Base-by-base conservation (phyloP, 2,888 invertebrate species). In the Platycheirus rosarum region DNA sequence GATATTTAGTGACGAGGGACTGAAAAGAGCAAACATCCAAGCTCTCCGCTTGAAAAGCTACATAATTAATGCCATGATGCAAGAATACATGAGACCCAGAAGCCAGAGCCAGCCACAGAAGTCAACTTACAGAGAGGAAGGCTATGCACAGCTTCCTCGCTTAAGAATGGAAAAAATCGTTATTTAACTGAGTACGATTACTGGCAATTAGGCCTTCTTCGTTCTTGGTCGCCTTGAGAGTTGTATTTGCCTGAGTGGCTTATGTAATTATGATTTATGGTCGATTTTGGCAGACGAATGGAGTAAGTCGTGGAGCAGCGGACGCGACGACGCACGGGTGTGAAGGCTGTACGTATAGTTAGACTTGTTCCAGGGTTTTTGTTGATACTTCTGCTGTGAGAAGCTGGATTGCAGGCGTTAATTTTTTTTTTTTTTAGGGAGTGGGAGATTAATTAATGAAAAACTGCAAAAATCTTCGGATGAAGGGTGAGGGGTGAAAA, bases 191-290 rank as follows among this genome's bases (percentile, higher is more conserved):
- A 65, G 69, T 74, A 69, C 69, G 74, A 79, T 79, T 79, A 79
- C 74, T 74, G 57, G 69, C 74, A 79, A 79, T 79, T 74, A 74
- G 48, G 55, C 32, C 2, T 3, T 49, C 51, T 44, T 53, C 29
- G 14, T 60, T 60, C 66, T 63, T 46, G 37, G 42, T 53, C 16
- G 65, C 48, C 66, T 66, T 51, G 57, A 51, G 32, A 20, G 14
- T 57, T 51, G 44, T 48, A 35, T 42, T 57, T 55, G 69, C 63
- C 26, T 42, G 65, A 40, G 23, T 62, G 55, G 44, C 35, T 68
- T 26, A 44, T 49, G 63, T 79, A 74, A 79, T 79, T 74, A 79
- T 69, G 74, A 79, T 74, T 74, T 69, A 79, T 79, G 57, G 29
- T 79, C 65, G 57, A 74, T 74, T 32, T 32, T 35, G 6, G 23